Percentiles rank a stretch among this genome's conserved stretches.
These are phyloP conservation scores for Lepidonotus clava DNA, from an alignment of 2,888 invertebrate genomes.

Conservation along the genomic window DNA sequence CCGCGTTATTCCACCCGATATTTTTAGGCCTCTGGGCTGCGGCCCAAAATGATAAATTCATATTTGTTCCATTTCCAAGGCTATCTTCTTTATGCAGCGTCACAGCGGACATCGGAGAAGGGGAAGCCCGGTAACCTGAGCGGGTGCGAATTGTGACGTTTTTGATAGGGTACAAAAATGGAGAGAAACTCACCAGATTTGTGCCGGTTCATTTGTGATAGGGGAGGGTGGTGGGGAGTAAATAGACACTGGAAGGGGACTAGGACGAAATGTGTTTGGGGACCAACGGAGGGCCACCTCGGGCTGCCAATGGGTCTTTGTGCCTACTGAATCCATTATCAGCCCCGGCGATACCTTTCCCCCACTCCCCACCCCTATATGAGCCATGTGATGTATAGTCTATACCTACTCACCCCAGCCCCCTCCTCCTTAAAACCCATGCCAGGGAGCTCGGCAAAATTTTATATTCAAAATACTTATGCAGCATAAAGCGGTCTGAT, in stretches of 20 bases:
- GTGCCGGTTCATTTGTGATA: slow-evolving; percentile 26
- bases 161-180: slow-evolving; percentile 6
- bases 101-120: slow-evolving; percentile 12
- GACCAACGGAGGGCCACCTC: not conserved
- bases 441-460: not conserved
- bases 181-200: slow-evolving; percentile 37
- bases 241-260: slow-evolving; percentile 31
- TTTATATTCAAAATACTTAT: slow-evolving; percentile 26
- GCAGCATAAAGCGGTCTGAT: slow-evolving; percentile 13
- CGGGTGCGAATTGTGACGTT: slow-evolving; percentile 31
- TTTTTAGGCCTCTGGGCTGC: not conserved
- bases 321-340: slow-evolving; percentile 33
- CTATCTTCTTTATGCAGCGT: slow-evolving; percentile 15
- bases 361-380: too few relatives aligned
- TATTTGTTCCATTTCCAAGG: slow-evolving; percentile 35
- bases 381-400: too few relatives aligned
- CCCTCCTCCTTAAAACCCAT: too few relatives aligned
- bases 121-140: slow-evolving; percentile 7
- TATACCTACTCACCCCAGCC: too few relatives aligned
- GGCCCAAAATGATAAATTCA: slow-evolving; percentile 40
- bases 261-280: slow-evolving; percentile 43
- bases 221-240: slow-evolving; percentile 17
- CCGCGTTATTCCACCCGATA: not conserved
- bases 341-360: not conserved
- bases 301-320: not conserved